phyloP scores from a whole-genome alignment of 2,888 invertebrate genomes.

The Hesperia comma region DNA sequence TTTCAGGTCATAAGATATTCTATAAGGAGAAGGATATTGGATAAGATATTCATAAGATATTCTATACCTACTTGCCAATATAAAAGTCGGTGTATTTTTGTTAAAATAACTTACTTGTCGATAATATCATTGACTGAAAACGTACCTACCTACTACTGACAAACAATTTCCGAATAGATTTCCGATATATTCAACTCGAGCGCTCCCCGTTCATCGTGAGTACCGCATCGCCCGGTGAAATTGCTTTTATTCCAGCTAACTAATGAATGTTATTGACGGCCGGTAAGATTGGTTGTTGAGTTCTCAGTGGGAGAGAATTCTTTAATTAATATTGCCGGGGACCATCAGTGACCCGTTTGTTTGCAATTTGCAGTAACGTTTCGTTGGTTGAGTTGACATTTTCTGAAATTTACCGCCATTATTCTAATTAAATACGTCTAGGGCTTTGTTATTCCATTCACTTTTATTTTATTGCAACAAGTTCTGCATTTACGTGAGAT shows the following conservation, averaged over 20 bases:
- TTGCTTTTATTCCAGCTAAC: slow-evolving; percentile 12
- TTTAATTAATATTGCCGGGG: slow-evolving; percentile 10
- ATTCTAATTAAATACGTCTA: neutral
- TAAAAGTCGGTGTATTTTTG: no score
- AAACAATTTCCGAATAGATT: no score
- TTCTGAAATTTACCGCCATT: neutral
- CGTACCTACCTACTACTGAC: no score
- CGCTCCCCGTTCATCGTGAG: neutral
- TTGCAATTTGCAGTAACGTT: slow-evolving; percentile 1
- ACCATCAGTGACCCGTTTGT: neutral
- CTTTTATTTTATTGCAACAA: neutral
- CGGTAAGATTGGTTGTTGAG: neutral
- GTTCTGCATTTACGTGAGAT: neutral
- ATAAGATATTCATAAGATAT: no score
- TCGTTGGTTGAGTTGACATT: neutral
- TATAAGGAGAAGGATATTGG: no score
- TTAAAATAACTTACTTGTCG: no score
- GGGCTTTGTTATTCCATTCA: neutral
- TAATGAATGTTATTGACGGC: slow-evolving; percentile 24
- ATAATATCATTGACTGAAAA: no score
- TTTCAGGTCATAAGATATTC: no score
- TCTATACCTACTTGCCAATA: no score
- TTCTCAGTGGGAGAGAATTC: slow-evolving; percentile 10
- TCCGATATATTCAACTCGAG: no score
- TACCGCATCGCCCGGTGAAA: neutral